Percentiles rank a stretch among this genome's conserved stretches.
These are phyloP conservation scores for Drosophila orosa DNA, from an alignment of 1,140 invertebrate species.

Conservation along the genomic window DNA sequence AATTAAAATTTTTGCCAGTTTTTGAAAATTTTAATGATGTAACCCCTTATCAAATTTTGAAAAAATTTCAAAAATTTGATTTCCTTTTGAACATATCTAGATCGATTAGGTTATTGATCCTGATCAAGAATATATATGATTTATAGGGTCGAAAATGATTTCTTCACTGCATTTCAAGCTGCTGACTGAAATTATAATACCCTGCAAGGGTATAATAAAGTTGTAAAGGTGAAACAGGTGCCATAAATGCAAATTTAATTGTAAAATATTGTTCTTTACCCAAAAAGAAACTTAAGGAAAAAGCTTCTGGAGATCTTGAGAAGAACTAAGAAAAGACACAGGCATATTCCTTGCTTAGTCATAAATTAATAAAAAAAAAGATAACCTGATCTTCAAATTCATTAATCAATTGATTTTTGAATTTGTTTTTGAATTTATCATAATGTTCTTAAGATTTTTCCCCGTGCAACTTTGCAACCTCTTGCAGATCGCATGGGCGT, in stretches of 20 bases:
- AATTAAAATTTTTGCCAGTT: too few relatives aligned
- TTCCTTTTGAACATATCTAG: too few relatives aligned
- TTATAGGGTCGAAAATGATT: too few relatives aligned
- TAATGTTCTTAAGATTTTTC: background rate
- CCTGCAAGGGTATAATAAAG: too few relatives aligned
- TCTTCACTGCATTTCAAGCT: too few relatives aligned
- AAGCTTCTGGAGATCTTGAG: accelerated
- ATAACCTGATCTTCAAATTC: background rate
- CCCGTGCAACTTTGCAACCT: background rate
- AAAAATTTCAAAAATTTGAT: too few relatives aligned
- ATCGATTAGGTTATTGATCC: too few relatives aligned
- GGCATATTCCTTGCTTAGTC: background rate
- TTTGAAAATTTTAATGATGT: too few relatives aligned
- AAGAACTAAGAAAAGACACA: background rate
- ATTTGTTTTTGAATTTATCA: background rate
- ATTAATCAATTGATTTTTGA: background rate
- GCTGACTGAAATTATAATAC: too few relatives aligned
- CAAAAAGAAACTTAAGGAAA: background rate
- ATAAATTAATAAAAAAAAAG: background rate
- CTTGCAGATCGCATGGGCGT: conserved; percentile 49
- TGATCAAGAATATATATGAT: too few relatives aligned
- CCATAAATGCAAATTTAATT: too few relatives aligned
- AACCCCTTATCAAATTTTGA: too few relatives aligned
- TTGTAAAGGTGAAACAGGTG: background rate
- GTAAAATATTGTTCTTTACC: background rate